These are phyloP conservation scores for Epizoanthus scotinus DNA, from an alignment of 92 coral and sea anemone species.

Conservation along the genomic window DNA sequence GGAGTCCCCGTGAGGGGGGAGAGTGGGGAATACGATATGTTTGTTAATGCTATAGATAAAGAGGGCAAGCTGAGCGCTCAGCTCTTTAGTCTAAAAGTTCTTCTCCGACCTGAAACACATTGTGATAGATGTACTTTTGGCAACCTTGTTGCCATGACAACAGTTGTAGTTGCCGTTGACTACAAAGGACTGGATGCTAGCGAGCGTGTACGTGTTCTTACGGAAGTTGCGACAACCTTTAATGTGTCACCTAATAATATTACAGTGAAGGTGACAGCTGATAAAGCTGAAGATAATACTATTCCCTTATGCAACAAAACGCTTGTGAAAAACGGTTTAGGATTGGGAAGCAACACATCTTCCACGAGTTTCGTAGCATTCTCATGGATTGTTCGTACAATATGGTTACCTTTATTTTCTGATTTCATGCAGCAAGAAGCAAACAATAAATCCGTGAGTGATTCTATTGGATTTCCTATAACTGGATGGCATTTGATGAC, in stretches of 20 bases:
- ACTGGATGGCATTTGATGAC: not conserved
- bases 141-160: conserved; percentile 16
- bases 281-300: not conserved
- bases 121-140: conserved; percentile 8
- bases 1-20: conserved; percentile 28
- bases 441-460: not conserved
- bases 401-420: not conserved
- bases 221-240: conserved; percentile 4
- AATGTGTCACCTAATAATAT: not conserved
- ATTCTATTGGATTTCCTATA: not conserved
- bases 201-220: conserved; percentile 28
- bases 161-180: conserved; percentile 6
- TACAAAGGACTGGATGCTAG: conserved; percentile 23
- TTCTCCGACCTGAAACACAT: not conserved
- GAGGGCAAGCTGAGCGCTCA: not conserved
- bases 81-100: conserved; percentile 1
- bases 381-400: conserved; percentile 12
- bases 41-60: not conserved
- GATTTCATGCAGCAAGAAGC: not conserved
- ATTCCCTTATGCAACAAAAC: conserved; percentile 24
- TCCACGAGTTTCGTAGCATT: not conserved
- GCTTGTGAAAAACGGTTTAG: not conserved
- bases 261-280: not conserved
- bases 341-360: conserved; percentile 1
- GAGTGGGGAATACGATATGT: not conserved